Conservation (phyloP, 2,888 invertebrate species). For the Germaria angustata region DNA sequence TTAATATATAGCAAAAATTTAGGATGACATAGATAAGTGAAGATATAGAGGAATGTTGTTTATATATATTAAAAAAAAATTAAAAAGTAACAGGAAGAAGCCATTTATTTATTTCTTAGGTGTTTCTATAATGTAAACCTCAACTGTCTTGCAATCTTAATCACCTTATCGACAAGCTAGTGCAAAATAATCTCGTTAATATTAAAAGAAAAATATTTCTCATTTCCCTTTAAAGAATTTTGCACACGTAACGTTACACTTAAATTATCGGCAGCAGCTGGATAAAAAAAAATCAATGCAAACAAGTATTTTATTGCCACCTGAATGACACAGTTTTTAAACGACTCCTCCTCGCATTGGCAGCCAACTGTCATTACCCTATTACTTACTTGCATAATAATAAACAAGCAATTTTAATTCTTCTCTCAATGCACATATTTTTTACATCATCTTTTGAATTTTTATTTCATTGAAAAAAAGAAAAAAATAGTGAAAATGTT, state of each 20-base stretch:
- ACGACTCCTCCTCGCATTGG: neutral
- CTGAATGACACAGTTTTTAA: conserved; percentile 21
- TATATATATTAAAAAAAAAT: neutral
- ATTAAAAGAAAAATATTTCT: conserved; percentile 11
- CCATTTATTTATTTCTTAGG: neutral
- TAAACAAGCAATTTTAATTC: conserved; percentile 1
- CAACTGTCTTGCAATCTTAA: conserved; percentile 16
- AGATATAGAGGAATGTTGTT: too few relatives aligned
- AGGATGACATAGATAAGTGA: neutral
- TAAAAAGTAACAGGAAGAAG: neutral
- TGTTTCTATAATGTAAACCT: conserved; percentile 17
- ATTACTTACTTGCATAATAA: neutral
- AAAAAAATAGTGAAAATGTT: neutral
- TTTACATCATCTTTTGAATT: conserved; percentile 25
- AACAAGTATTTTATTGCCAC: conserved; percentile 38
- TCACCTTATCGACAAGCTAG: conserved; percentile 9
- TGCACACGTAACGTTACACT: conserved; percentile 52
- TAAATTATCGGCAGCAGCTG: neutral
- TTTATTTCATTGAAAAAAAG: neutral
- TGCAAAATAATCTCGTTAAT: conserved; percentile 20
- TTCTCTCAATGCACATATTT: neutral
- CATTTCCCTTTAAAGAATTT: neutral
- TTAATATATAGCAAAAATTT: neutral
- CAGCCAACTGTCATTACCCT: neutral
- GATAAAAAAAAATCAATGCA: neutral